Base-by-base conservation (phyloP, 2,888 invertebrate genomes). In the Sialis fuliginosa region DNA sequence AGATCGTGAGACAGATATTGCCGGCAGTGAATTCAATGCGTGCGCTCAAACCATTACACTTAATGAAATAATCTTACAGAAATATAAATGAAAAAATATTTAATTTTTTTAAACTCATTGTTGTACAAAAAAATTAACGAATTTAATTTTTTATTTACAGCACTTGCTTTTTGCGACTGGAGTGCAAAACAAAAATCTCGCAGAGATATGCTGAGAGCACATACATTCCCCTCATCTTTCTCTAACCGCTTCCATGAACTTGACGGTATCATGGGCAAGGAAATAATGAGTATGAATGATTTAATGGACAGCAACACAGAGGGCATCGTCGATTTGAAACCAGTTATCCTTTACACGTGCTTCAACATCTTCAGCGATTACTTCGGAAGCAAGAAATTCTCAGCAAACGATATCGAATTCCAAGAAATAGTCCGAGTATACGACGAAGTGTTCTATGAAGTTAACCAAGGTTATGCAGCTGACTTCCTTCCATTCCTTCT, bases 91-190 rank as follows among this genome's bases (percentile, higher is more conserved):
- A 44, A 44, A 7, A 44, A 35, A 35, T 22, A 34, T 13, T 30
- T 45, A 30, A 6, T 31, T 33, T 39, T 45, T 22, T 22, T 2
- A 22, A 22, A 22, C 22, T 22, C 22, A 22, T 12, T 10, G 13
- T 9, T 12, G n/a, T 6, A 37, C 13, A 39, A 12, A 13, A 39
- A 10, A 39, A 39, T 22, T 22, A 22, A 22, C 22, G 22, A 22
- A 22, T 4, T 22, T 22, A n/a, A 49, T 49, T 50, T 49, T 52
- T 54, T 52, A 52, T 47, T 61, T 60, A 1, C 58, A 79, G 79
- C 79, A 47, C 61, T 80, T 53, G 79, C 79, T n/a, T 75, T 80
- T 55, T 78, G 78, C 59, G 71, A 79, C 57, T 80, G 78, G 77
- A 78, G 78, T 6, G 70, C 73, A 9, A 60, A 74, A 1, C 79